These are phyloP conservation scores for Drosophila varians DNA, from an alignment of 1,140 invertebrate species.

Conservation along the genomic window DNA sequence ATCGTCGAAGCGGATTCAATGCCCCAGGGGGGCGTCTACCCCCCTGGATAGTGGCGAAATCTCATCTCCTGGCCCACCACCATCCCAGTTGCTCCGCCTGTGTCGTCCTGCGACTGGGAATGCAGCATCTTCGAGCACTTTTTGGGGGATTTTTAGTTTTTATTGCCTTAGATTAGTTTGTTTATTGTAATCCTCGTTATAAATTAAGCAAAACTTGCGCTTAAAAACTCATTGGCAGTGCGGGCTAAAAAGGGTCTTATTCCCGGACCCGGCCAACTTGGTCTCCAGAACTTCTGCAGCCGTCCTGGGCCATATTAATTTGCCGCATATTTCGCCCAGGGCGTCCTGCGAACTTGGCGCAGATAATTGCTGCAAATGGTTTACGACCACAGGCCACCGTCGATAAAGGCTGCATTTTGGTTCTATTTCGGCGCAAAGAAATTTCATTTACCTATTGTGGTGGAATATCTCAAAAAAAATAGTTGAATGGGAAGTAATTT, in stretches of 20 bases:
- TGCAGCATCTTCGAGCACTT: constrained; percentile 51
- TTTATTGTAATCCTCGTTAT: constrained; percentile 82
- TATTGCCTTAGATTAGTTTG: constrained; percentile 81
- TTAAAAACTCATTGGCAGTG: constrained; percentile 60
- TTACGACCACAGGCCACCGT: constrained; percentile 72
- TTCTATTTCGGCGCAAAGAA: background rate
- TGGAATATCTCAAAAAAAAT: background rate
- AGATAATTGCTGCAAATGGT: constrained; percentile 78
- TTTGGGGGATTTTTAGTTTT: constrained; percentile 80
- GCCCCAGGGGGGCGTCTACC: constrained; percentile 15
- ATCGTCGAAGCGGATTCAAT: constrained; percentile 32
- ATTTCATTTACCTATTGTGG: background rate
- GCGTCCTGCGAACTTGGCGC: constrained; percentile 59
- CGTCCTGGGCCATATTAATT: constrained; percentile 62
- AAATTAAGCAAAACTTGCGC: constrained; percentile 79
- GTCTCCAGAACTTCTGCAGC: constrained; percentile 1
- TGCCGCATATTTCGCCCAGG: constrained; percentile 71
- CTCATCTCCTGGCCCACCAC: constrained; percentile 23
- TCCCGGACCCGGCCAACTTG: background rate
- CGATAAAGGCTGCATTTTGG: constrained; percentile 47
- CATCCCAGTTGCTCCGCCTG: background rate
- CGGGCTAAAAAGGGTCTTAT: constrained; percentile 47
- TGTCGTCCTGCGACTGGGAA: constrained; percentile 3
- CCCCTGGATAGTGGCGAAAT: constrained; percentile 26
- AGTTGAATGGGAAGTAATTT: no score